phyloP scores from a whole-genome alignment of 2,113 vertebrate genomes.

The Myotis yumanensis region DNA sequence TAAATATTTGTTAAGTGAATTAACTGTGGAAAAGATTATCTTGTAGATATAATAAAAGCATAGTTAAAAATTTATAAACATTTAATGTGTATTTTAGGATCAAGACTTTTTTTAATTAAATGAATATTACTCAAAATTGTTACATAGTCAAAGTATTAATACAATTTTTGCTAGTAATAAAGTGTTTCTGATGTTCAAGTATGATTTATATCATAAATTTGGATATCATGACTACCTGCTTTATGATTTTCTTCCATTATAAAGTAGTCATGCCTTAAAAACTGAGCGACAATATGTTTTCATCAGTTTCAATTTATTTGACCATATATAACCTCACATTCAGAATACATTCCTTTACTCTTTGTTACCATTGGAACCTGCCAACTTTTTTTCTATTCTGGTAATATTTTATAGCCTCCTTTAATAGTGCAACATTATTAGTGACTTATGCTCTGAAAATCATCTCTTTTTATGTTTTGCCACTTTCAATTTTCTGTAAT shows the following conservation, averaged over 20 bases:
- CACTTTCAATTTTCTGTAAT: neutral
- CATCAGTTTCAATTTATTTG: neutral
- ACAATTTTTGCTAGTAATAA: neutral
- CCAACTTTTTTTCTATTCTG: neutral
- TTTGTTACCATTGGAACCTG: neutral
- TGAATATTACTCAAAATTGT: neutral
- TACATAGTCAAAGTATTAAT: neutral
- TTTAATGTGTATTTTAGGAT: neutral
- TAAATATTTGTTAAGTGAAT: slow-evolving; percentile 25
- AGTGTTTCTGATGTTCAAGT: slow-evolving; percentile 46
- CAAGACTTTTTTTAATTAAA: neutral
- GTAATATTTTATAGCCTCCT: neutral
- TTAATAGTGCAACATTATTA: neutral
- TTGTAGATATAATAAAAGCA: neutral
- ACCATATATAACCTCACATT: slow-evolving; percentile 26
- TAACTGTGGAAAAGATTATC: neutral
- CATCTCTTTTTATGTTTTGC: neutral
- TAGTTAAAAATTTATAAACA: neutral
- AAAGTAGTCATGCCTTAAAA: neutral
- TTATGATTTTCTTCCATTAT: slow-evolving; percentile 18
- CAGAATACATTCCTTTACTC: neutral
- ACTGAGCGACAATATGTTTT: neutral
- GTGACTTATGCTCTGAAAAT: neutral
- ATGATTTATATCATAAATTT: neutral
- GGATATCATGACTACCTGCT: neutral